These are phyloP conservation scores for Tupaia tana DNA, from an alignment of 2,113 vertebrate species.

Conservation along the genomic window DNA sequence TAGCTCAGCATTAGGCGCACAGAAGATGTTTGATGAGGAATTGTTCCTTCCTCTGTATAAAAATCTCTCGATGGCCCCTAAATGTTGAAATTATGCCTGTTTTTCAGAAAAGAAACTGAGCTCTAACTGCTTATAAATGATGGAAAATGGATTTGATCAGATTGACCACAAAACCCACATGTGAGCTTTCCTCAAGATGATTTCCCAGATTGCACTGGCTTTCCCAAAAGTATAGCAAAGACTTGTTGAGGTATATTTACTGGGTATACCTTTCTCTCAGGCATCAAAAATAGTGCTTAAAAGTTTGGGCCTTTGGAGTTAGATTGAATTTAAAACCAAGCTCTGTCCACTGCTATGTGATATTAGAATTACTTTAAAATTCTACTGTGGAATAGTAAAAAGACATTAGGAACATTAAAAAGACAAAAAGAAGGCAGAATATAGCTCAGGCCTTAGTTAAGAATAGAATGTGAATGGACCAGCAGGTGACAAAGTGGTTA, in stretches of 20 bases:
- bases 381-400: neutral
- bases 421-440: neutral
- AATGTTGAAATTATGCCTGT: neutral
- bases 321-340: conserved; percentile 24
- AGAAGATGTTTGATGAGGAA: neutral
- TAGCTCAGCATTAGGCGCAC: neutral
- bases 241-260: neutral
- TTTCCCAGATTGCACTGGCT: neutral
- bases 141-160: neutral
- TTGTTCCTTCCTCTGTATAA: neutral
- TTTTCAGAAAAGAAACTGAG: neutral
- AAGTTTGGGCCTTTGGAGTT: neutral
- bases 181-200: neutral
- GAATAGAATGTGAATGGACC: neutral
- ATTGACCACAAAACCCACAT: neutral
- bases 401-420: neutral
- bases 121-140: neutral
- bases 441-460: neutral
- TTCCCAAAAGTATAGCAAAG: neutral
- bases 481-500: too few species aligned
- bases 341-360: neutral
- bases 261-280: neutral
- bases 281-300: neutral
- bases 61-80: neutral
- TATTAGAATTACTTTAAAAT: conserved; percentile 31